phyloP scores from a whole-genome alignment of 2,113 vertebrate species.

The Poicephalus meyeri region DNA sequence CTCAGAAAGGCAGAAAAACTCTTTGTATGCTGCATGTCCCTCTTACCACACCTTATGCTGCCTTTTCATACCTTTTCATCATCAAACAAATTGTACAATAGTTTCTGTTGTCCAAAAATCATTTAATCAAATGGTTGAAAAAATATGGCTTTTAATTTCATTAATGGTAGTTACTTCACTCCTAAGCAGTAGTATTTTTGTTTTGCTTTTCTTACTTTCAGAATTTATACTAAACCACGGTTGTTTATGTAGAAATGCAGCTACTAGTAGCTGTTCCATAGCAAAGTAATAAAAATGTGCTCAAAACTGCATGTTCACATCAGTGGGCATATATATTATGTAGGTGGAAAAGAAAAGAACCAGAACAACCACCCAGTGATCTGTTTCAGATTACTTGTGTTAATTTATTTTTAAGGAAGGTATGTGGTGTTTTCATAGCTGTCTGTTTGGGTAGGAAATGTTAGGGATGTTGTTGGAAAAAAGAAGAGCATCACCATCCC shows the following conservation, averaged over 20 bases:
- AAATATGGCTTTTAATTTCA: not conserved
- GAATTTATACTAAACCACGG: not conserved
- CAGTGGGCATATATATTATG: not conserved
- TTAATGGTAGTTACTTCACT: not conserved
- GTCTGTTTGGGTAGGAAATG: not conserved
- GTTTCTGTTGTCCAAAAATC: not conserved
- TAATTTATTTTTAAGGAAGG: not conserved
- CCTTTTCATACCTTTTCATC: not conserved
- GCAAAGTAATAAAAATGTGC: not conserved
- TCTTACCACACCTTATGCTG: not conserved
- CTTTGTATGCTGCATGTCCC: not conserved
- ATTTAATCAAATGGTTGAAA: not conserved
- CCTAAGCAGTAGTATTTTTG: not conserved
- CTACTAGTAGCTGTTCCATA: not conserved
- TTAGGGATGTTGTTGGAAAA: not conserved
- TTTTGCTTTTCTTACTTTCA: not conserved
- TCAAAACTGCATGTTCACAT: not conserved
- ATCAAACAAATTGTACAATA: not conserved
- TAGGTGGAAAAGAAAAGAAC: not conserved
- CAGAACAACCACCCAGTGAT: not conserved
- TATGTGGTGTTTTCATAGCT: not conserved
- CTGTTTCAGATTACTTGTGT: not conserved
- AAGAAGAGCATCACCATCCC: not conserved
- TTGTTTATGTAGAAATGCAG: not conserved
- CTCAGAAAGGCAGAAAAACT: not conserved